phyloP scores from a whole-genome alignment of 2,113 vertebrate genomes.

The Cisticola juncidis region DNA sequence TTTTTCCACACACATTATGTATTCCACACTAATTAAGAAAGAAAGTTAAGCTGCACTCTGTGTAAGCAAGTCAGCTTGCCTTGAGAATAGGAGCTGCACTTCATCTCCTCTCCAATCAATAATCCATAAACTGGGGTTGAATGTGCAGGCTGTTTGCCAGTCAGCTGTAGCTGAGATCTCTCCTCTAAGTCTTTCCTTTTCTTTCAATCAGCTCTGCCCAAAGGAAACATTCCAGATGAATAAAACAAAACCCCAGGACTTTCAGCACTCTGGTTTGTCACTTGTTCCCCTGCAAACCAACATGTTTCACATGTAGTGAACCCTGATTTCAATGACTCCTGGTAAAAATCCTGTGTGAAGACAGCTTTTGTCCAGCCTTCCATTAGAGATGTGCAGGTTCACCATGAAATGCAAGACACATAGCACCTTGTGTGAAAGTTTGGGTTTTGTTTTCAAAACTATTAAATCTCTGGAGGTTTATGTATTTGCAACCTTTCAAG shows the following conservation, averaged over 20 bases:
- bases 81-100: slow-evolving; percentile 33
- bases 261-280: neutral
- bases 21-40: slow-evolving; percentile 43
- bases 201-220: neutral
- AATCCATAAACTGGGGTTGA: slow-evolving; percentile 57
- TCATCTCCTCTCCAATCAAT: slow-evolving; percentile 62
- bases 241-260: neutral
- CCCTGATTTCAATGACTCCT: neutral
- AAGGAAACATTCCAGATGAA: neutral
- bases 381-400: fast-evolving
- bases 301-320: fast-evolving
- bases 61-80: slow-evolving; percentile 26
- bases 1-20: slow-evolving; percentile 37
- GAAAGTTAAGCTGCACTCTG: slow-evolving; percentile 34
- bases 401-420: neutral
- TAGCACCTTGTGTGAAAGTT: fast-evolving
- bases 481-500: neutral
- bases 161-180: neutral
- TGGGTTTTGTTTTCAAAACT: neutral
- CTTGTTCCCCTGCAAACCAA: neutral
- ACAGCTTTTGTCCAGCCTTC: neutral
- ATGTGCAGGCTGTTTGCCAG: slow-evolving; percentile 42
- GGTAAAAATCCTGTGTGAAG: neutral
- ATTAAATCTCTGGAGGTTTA: neutral
- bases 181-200: neutral